Percentiles rank a stretch among this genome's conserved stretches.
Evolutionary conservation across 2,888 invertebrate genomes (phyloP).

Genomic region (Heteropelma amictum): DNA sequence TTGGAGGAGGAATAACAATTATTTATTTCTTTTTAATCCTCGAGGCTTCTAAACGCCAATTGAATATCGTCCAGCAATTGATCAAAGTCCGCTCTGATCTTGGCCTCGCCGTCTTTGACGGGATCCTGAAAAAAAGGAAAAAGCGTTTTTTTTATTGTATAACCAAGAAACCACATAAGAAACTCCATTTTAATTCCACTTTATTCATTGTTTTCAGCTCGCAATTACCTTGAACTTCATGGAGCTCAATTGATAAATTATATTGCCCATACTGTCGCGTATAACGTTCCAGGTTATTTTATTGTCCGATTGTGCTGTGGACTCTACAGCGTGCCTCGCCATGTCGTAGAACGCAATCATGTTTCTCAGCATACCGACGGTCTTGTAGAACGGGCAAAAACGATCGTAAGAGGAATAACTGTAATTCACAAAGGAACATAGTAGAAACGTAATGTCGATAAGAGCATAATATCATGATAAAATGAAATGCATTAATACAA

Average conservation of each 20-base stretch:
- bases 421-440: conserved; percentile 6
- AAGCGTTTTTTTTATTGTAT: neutral
- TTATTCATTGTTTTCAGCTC: too few species aligned
- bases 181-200: neutral
- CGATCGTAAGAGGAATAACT: conserved; percentile 95
- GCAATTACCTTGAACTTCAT: conserved; percentile 99
- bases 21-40: conserved; percentile 88
- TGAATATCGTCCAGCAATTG: conserved; percentile 98
- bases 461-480: conserved; percentile 1
- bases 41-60: conserved; percentile 98
- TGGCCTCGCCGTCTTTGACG: conserved; percentile 97
- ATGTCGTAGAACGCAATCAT: conserved; percentile 99
- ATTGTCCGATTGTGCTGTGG: conserved; percentile 98
- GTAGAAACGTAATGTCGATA: neutral
- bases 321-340: conserved; percentile 98
- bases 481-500: neutral
- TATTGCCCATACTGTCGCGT: conserved; percentile 96
- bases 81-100: conserved; percentile 98
- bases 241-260: conserved; percentile 97
- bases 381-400: conserved; percentile 99
- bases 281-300: conserved; percentile 99
- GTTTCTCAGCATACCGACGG: conserved; percentile 98
- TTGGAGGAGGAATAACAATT: conserved; percentile 47
- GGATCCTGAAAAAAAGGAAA: conserved; percentile 86
- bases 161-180: neutral